phyloP scores from a whole-genome alignment of 2,888 invertebrate species.

The Nasonovia ribisnigri region DNA sequence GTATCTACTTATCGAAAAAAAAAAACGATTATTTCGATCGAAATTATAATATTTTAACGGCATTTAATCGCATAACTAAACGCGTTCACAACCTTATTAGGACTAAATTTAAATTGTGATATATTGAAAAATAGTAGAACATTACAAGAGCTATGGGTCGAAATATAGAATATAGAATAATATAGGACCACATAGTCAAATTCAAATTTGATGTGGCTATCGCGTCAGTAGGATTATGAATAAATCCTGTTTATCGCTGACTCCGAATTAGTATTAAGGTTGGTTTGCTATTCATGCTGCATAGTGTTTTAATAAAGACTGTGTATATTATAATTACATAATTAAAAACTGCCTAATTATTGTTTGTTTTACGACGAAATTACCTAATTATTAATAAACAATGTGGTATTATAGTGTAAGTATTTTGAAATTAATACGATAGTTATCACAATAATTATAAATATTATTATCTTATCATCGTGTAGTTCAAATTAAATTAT shows the following conservation, averaged over 20 bases:
- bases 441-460: not conserved
- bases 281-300: not conserved
- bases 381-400: not conserved
- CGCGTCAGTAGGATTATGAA: too few species aligned
- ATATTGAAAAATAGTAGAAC: not conserved
- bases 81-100: not conserved
- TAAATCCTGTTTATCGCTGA: not conserved
- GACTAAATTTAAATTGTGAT: not conserved
- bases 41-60: not conserved
- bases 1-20: too few species aligned
- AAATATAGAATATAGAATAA: not conserved
- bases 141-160: fast-evolving
- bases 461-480: not conserved
- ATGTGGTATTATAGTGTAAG: not conserved
- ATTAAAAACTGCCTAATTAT: not conserved
- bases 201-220: not conserved
- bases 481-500: not conserved
- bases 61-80: not conserved
- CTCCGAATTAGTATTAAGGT: not conserved
- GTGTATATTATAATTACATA: not conserved
- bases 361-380: not conserved
- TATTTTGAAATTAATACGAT: not conserved
- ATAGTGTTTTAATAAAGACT: not conserved
- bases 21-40: too few species aligned
- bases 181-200: not conserved